Base-by-base conservation (phyloP, 2,797 vertebrate genomes). In the Platalea minor region DNA sequence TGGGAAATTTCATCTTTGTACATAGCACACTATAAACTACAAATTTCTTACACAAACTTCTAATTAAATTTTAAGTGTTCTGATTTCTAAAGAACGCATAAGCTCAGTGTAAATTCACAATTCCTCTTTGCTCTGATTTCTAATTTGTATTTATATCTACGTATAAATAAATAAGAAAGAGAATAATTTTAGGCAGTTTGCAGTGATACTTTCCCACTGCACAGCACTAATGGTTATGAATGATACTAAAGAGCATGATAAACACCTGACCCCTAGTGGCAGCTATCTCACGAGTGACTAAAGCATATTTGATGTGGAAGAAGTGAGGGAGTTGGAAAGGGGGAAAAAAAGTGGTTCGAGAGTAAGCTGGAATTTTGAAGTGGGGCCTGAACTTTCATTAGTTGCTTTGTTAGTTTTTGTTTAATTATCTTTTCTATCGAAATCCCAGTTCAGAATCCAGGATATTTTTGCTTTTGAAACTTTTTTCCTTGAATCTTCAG, bases 211-310 rank as follows among this genome's bases (percentile, higher is more conserved):
- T 81, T 65, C 54, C 24, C 37, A 45, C 16, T 29, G 5, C 15
- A n/a, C 53, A 33, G 74, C 24, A 23, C 2, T 11, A 11, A 28
- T 48, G 26, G 77, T 31, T 67, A 60, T 28, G 9, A 41, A 43
- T 29, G 65, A 43, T 65, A 35, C 20, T 6, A 19, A 72, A 81
- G 65, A 91, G 54, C 86, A 45, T 1, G 80, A 95, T 56, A 77
- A 97, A 89, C 84, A 89, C 60, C 93, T 94, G 94, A 95, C 96
- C 93, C 95, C 96, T 96, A 95, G 96, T 35, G 96, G 96, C 89
- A 89, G 69, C 81, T 74, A 6, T 17, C 77, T 88, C 51, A 33
- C 9, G 1, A 53, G 6, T 21, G 48, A 41, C 69, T 53, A 29
- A 21, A 33, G 28, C 8, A 7, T 10, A 12, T 21, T 64, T 9